Evolutionary conservation across 2,888 invertebrate species (phyloP).

Genomic region (Epinotia bilunana): DNA sequence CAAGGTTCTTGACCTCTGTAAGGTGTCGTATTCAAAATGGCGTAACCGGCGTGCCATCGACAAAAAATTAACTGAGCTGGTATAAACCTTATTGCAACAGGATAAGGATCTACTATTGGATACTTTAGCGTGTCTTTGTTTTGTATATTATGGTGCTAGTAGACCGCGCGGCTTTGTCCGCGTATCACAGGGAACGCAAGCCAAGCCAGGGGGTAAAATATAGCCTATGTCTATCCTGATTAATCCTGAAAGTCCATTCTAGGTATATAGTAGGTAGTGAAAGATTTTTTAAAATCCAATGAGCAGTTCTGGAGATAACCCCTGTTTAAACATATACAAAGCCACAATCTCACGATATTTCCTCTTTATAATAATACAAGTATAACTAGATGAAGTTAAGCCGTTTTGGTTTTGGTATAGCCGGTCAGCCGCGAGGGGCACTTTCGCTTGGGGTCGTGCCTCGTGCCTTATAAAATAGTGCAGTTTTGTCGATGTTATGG

Average conservation of each 20-base stretch:
- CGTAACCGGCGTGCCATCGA: background rate
- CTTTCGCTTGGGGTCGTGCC: constrained; percentile 72
- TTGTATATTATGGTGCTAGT: background rate
- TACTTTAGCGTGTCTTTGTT: background rate
- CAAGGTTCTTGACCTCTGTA: constrained; percentile 22
- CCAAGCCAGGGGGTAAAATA: too few species aligned
- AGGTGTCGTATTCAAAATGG: background rate
- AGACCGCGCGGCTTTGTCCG: too few species aligned
- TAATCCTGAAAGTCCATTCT: too few species aligned
- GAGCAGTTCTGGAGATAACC: too few species aligned
- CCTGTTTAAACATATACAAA: too few species aligned
- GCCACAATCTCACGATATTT: too few species aligned
- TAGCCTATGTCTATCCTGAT: too few species aligned
- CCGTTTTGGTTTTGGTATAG: background rate
- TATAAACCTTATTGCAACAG: background rate
- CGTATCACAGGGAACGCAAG: too few species aligned
- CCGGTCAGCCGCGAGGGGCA: constrained; percentile 50
- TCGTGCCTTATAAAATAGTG: constrained; percentile 61
- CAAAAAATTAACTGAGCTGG: background rate
- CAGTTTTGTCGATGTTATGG: constrained; percentile 17
- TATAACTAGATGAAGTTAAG: background rate
- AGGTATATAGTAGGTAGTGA: too few species aligned
- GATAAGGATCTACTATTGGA: background rate
- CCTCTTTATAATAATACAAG: too few species aligned
- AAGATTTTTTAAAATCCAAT: too few species aligned